A percentile compares a stretch with the other conserved stretches of the same genome.
These are phyloP conservation scores for Leptinotarsa undecemlineata DNA, from an alignment of 1,140 invertebrate genomes.

Conservation along the genomic window DNA sequence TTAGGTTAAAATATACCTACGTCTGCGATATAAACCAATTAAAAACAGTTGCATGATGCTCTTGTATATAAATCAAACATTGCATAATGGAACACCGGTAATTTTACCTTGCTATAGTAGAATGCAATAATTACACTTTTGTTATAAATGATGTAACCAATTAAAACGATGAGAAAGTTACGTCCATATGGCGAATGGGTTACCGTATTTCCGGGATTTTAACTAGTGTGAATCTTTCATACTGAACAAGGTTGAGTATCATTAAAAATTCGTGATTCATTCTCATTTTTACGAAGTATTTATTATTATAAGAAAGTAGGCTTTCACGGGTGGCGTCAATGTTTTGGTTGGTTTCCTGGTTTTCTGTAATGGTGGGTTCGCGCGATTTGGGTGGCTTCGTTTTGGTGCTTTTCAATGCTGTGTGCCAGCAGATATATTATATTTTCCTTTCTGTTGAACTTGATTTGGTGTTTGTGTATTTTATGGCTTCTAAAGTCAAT, in stretches of 20 bases:
- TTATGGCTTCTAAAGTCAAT: too few species aligned
- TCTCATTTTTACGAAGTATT: not conserved
- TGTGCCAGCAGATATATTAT: too few species aligned
- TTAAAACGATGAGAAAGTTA: conserved; percentile 21
- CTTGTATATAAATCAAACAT: not conserved
- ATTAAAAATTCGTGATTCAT: not conserved
- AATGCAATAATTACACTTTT: conserved; percentile 11
- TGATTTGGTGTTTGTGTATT: too few species aligned
- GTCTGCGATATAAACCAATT: not conserved
- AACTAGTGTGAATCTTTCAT: not conserved
- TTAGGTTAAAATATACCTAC: too few species aligned
- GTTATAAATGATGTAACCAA: conserved; percentile 12
- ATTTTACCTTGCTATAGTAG: not conserved
- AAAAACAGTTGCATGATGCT: not conserved
- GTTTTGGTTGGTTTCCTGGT: too few species aligned
- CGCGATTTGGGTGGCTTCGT: too few species aligned
- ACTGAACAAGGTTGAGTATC: not conserved
- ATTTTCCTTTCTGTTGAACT: too few species aligned
- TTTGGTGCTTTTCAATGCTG: too few species aligned
- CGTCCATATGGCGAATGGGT: conserved; percentile 17
- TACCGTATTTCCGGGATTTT: not conserved
- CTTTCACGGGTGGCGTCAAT: too few species aligned
- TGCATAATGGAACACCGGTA: not conserved
- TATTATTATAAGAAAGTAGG: too few species aligned
- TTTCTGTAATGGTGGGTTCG: too few species aligned